Evolutionary conservation across 2,113 vertebrate species (phyloP).

Genomic region (Equus quagga): DNA sequence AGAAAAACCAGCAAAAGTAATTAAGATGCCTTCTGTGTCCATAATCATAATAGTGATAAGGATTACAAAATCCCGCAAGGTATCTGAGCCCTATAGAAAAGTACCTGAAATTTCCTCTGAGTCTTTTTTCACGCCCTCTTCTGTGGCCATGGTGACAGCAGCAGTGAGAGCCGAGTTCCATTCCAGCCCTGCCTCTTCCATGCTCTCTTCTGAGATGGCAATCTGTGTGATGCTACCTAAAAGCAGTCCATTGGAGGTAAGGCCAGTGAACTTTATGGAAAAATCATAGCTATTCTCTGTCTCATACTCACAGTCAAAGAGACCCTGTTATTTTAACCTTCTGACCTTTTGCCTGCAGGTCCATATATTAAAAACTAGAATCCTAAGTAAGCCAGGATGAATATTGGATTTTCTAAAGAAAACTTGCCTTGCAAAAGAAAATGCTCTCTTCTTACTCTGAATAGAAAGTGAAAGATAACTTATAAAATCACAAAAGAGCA

Average conservation of each 20-base stretch:
- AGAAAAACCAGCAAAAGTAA: slow-evolving; percentile 10
- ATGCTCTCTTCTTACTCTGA: slow-evolving; percentile 44
- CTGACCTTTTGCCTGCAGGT: not conserved
- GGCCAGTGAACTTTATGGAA: not conserved
- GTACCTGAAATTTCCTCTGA: slow-evolving; percentile 91
- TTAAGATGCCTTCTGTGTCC: not conserved
- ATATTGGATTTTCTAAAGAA: slow-evolving; percentile 49
- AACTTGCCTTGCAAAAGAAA: slow-evolving; percentile 39
- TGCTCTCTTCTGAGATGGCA: slow-evolving; percentile 88
- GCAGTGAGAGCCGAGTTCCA: slow-evolving; percentile 89
- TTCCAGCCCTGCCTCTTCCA: slow-evolving; percentile 91
- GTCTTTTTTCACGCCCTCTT: slow-evolving; percentile 91
- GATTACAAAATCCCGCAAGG: not conserved
- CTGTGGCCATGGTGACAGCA: slow-evolving; percentile 88
- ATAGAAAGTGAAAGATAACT: slow-evolving; percentile 51
- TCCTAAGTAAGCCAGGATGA: not conserved
- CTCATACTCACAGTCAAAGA: not conserved
- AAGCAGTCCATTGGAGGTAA: slow-evolving; percentile 63
- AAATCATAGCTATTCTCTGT: not conserved
- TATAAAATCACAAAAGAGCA: slow-evolving; percentile 20
- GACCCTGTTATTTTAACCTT: not conserved
- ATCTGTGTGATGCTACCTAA: slow-evolving; percentile 89
- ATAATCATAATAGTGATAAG: not conserved
- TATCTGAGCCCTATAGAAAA: not conserved
- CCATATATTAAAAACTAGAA: slow-evolving; percentile 44